These are phyloP conservation scores for Ptychodera flava DNA, from an alignment of 35 echinoderm and acorn worm genomes.

Conservation along the genomic window DNA sequence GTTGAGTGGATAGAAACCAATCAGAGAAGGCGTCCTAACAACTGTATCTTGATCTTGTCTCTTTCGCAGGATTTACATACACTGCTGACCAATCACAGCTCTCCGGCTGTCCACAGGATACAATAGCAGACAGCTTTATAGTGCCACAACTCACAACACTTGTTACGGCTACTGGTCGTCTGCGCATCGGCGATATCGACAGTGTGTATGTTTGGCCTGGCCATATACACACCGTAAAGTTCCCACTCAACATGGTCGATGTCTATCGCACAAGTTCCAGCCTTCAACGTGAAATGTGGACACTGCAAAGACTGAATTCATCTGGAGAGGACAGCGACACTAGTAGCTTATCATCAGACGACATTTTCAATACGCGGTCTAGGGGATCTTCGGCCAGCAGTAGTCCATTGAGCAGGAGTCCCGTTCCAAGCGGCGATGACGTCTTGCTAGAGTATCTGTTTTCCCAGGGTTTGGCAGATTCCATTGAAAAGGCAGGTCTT, in stretches of 20 bases:
- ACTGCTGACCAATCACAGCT: background rate
- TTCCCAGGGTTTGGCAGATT: conserved; percentile 76
- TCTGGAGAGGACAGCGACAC: conserved; percentile 42
- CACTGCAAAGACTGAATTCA: conserved; percentile 74
- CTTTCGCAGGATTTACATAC: background rate
- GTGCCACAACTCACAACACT: background rate
- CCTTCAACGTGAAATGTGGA: conserved; percentile 85
- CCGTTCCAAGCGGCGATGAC: conserved; percentile 27
- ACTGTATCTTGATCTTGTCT: background rate
- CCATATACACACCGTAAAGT: background rate
- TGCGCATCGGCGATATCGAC: background rate
- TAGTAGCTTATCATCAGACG: conserved; percentile 40
- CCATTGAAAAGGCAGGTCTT: conserved; percentile 7
- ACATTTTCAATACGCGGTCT: conserved; percentile 18
- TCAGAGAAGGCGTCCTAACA: background rate
- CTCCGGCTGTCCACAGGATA: too few relatives aligned
- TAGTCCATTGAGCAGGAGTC: background rate
- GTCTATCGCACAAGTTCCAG: conserved; percentile 78
- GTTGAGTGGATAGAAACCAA: background rate
- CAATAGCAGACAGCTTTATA: background rate
- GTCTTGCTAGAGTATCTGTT: conserved; percentile 89
- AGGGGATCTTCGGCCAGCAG: conserved; percentile 34
- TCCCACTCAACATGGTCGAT: conserved; percentile 56
- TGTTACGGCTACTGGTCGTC: background rate
- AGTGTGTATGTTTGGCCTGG: background rate